Evolutionary conservation across 1,140 invertebrate genomes (phyloP).

Genomic region (Cyrtorhinus lividipennis): DNA sequence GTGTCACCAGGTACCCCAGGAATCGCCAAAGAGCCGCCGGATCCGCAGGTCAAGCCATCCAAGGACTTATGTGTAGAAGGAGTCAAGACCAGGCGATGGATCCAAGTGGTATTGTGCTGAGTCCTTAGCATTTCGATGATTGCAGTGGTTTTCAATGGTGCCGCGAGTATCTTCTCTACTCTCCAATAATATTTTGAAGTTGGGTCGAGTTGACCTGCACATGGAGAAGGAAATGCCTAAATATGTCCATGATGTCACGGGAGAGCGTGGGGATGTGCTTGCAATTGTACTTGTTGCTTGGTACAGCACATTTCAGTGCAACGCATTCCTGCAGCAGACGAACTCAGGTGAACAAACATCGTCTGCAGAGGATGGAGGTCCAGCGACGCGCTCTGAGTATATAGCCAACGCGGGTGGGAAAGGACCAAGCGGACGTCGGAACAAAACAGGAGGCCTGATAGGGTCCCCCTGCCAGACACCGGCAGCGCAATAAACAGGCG

Average conservation of each 20-base stretch:
- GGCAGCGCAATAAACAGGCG: background rate
- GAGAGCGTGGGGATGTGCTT: background rate
- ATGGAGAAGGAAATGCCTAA: background rate
- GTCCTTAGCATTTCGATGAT: no score
- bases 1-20: no score
- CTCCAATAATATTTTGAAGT: no score
- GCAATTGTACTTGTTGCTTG: background rate
- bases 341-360: background rate
- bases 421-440: background rate
- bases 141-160: no score
- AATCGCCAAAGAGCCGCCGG: no score
- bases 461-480: background rate
- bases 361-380: background rate
- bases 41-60: no score
- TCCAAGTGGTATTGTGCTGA: no score
- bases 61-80: no score
- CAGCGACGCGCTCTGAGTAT: background rate
- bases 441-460: background rate
- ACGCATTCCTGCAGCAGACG: background rate
- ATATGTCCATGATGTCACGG: background rate
- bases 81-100: no score
- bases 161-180: no score
- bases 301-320: background rate
- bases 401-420: background rate
- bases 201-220: no score